Percentiles rank a stretch among this genome's conserved stretches.
These are phyloP conservation scores for Amazona guildingii DNA, from an alignment of 2,113 vertebrate genomes.

Conservation along the genomic window DNA sequence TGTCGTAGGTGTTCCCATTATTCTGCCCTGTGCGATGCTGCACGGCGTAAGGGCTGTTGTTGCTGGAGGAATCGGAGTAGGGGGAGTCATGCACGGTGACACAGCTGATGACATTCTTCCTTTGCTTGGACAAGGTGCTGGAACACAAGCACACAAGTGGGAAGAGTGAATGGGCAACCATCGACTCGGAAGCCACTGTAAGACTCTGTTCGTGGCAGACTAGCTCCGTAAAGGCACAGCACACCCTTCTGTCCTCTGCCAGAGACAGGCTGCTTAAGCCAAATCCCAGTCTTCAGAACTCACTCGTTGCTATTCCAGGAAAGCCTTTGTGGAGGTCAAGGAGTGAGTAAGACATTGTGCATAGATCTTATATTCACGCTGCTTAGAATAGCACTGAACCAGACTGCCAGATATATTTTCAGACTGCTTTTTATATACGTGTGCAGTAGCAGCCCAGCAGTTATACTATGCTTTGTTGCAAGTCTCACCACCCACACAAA, in stretches of 20 bases:
- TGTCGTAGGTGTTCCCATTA: slow-evolving; percentile 81
- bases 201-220: accelerated
- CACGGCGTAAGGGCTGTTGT: slow-evolving; percentile 90
- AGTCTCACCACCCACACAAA: slow-evolving; percentile 55
- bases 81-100: slow-evolving; percentile 98
- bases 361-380: slow-evolving; percentile 20
- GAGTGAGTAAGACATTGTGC: slow-evolving; percentile 39
- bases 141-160: slow-evolving; percentile 9
- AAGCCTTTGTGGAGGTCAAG: slow-evolving; percentile 50
- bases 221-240: background rate
- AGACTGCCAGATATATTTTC: slow-evolving; percentile 62
- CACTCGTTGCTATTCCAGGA: slow-evolving; percentile 49
- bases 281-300: slow-evolving; percentile 1
- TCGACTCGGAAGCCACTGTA: accelerated
- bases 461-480: slow-evolving; percentile 60
- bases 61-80: slow-evolving; percentile 92
- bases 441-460: slow-evolving; percentile 40
- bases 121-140: slow-evolving; percentile 93
- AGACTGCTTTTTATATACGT: slow-evolving; percentile 42
- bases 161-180: background rate
- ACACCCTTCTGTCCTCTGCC: background rate
- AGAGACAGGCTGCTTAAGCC: background rate
- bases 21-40: slow-evolving; percentile 77
- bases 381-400: slow-evolving; percentile 55
- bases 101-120: slow-evolving; percentile 98